phyloP scores from a whole-genome alignment of 2,888 invertebrate species.

The Calameuta pallipes region DNA sequence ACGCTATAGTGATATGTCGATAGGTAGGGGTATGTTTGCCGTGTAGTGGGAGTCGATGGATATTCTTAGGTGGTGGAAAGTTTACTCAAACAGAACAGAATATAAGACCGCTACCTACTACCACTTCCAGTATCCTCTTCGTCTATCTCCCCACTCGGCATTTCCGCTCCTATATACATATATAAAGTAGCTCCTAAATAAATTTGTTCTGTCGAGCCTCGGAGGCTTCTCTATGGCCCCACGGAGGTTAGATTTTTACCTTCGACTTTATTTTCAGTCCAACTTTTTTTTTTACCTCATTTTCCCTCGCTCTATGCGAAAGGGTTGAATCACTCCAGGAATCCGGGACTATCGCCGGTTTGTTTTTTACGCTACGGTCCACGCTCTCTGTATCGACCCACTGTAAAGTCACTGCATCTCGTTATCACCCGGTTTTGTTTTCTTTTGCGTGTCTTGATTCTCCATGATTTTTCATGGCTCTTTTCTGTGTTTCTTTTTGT shows the following conservation, averaged over 20 bases:
- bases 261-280: not conserved
- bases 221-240: not conserved
- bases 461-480: too few relatives aligned
- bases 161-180: not conserved
- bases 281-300: slow-evolving; percentile 6
- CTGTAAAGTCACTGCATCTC: too few relatives aligned
- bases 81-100: slow-evolving; percentile 29
- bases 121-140: not conserved
- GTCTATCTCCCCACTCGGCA: not conserved
- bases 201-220: slow-evolving; percentile 28
- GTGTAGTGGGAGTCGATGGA: not conserved
- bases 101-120: slow-evolving; percentile 18
- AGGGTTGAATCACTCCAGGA: not conserved
- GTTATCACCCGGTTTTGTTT: too few relatives aligned
- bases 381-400: too few relatives aligned
- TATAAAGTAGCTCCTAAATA: slow-evolving; percentile 32
- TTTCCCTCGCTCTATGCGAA: not conserved
- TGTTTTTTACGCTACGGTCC: not conserved
- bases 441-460: too few relatives aligned
- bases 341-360: not conserved
- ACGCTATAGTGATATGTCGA: not conserved
- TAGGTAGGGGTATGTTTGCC: not conserved
- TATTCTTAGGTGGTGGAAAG: not conserved
- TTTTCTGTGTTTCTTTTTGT: not conserved
- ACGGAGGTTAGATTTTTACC: not conserved